Percentiles rank a stretch among this genome's conserved stretches.
phyloP scores from a whole-genome alignment of 2,888 invertebrate genomes.

The Melanophora roralis region DNA sequence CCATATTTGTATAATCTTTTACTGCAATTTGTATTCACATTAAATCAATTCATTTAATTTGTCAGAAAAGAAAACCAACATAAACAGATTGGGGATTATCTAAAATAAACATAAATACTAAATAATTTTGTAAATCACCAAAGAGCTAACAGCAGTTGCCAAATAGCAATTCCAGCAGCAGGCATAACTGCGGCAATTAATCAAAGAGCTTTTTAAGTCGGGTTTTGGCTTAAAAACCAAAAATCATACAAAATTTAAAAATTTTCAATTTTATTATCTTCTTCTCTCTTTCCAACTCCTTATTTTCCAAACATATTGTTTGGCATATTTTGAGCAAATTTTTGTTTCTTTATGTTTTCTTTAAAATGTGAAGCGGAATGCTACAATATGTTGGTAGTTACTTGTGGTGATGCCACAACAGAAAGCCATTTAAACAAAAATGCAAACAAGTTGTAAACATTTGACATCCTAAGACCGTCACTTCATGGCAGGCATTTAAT shows the following conservation, averaged over 20 bases:
- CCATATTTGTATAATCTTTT: neutral
- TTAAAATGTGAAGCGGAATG: neutral
- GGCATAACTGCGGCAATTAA: constrained; percentile 46
- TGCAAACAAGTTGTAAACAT: constrained; percentile 40
- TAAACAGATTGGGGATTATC: neutral
- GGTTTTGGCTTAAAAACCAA: constrained; percentile 14
- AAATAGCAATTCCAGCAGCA: constrained; percentile 4
- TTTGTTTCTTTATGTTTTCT: neutral
- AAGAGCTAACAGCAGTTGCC: neutral
- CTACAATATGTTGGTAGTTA: constrained; percentile 17
- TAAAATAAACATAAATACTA: constrained; percentile 2
- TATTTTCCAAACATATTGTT: too few relatives aligned
- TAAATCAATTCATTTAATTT: constrained; percentile 12
- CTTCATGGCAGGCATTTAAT: constrained; percentile 29
- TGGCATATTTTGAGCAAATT: neutral
- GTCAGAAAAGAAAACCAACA: neutral
- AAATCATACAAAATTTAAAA: constrained; percentile 26
- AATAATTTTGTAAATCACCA: neutral
- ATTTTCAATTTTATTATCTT: neutral
- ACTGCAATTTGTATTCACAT: neutral
- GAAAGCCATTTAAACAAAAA: neutral
- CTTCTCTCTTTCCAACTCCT: neutral
- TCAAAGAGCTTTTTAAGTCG: constrained; percentile 42
- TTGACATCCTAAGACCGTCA: constrained; percentile 25
- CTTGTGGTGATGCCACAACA: constrained; percentile 36